phyloP scores from a whole-genome alignment of 2,797 vertebrate species.

The Pseudotriccus pelzelni region DNA sequence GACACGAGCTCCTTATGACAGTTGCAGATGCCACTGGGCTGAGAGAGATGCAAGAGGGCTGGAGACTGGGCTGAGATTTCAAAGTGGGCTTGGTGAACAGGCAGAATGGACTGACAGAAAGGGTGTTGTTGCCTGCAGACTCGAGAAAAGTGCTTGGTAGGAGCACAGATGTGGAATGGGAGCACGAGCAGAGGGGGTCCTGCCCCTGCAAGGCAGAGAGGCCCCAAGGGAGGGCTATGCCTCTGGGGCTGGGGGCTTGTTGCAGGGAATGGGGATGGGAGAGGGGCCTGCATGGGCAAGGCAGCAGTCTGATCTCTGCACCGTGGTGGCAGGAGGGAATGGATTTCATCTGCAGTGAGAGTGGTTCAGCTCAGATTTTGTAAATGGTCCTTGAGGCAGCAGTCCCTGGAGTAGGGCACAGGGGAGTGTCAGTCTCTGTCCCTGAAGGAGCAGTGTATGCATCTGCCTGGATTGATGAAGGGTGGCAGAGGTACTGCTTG shows the following conservation, averaged over 20 bases:
- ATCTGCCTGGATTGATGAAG: constrained; percentile 28
- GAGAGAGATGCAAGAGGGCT: neutral
- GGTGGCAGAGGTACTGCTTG: neutral
- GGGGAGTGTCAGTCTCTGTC: neutral
- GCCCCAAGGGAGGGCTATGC: neutral
- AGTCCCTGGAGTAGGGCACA: neutral
- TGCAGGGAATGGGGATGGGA: neutral
- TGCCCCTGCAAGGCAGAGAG: neutral
- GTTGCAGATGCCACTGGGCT: neutral
- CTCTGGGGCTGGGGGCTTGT: neutral
- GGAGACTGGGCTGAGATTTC: neutral
- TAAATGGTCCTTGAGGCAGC: neutral
- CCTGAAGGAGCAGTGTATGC: neutral
- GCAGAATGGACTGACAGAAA: neutral
- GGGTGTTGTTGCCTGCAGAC: neutral
- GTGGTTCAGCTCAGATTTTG: neutral
- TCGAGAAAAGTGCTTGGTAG: neutral
- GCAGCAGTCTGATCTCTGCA: neutral
- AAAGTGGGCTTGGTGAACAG: neutral
- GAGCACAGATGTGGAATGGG: neutral
- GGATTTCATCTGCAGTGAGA: neutral
- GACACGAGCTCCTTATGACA: neutral
- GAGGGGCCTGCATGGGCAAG: neutral
- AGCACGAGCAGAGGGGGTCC: fast-evolving
- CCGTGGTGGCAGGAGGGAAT: neutral